Base-by-base conservation (phyloP, 2,113 vertebrate genomes). In the Archocentrus centrarchus region DNA sequence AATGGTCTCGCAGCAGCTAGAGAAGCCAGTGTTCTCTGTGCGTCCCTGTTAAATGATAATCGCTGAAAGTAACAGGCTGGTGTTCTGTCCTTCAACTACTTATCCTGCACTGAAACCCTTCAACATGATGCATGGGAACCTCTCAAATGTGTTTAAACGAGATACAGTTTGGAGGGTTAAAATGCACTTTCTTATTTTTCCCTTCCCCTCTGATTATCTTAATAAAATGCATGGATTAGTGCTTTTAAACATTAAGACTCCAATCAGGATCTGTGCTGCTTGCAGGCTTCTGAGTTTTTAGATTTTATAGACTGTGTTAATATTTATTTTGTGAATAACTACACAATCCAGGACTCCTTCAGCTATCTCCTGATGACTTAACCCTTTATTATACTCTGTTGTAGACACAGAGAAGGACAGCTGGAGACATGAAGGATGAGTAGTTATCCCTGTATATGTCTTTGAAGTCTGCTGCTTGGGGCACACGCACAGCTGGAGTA, bases 81-180 rank as follows among this genome's bases (percentile, higher is more conserved):
- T 44, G 57, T 32, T 5, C 24, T 60, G 82, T 80, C 85, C 85
- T 91, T 91, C 86, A 91, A 11, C 66, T 59, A 78, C 24, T 61
- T 66, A 35, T 68, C 79, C 84, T 75, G 80, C 58, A 60, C 39
- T 70, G 41, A 79, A 77, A 59, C 57, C 57, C 66, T 53, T 81
- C 85, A 22, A 60, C 44, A 2, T 55, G 70, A 62, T 64, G 58
- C 17, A 24, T 58, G 61, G 22, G 75, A 77, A 57, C 41, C 17
- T 79, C 77, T 78, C 37, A 77, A 91, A 81, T 82, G 86, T 90
- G 82, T 90, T 92, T 89, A 78, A 90, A 10, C 18, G 14, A 76
- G 60, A 87, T 75, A 1, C 75, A 70, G 55, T 24, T 7, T 30
- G 30, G 27, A 62, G 15, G 22, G 61, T 50, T 39, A n/a, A 77